Percentiles rank a stretch among this genome's conserved stretches.
Evolutionary conservation across 2,888 invertebrate species (phyloP).

Genomic region (Ptilodon capucinus): DNA sequence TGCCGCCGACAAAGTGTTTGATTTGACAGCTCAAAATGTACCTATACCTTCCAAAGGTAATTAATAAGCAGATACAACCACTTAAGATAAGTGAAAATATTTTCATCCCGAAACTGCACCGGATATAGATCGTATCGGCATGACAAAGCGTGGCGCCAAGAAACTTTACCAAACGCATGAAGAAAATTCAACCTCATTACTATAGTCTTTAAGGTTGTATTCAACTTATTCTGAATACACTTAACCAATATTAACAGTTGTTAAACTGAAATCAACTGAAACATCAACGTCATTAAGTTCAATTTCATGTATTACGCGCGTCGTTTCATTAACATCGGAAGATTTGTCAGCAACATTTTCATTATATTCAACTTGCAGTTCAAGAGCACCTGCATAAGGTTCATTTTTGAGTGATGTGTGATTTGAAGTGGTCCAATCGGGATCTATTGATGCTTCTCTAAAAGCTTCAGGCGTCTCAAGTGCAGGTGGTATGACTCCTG

Average conservation of each 20-base stretch:
- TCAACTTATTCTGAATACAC: slow-evolving; percentile 17
- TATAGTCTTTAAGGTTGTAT: slow-evolving; percentile 8
- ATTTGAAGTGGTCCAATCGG: slow-evolving; percentile 66
- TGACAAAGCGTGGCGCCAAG: slow-evolving; percentile 81
- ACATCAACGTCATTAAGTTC: slow-evolving; percentile 25
- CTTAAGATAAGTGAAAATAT: slow-evolving; percentile 82
- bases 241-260: slow-evolving; percentile 27
- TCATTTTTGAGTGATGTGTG: slow-evolving; percentile 26
- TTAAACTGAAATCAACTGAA: slow-evolving; percentile 36
- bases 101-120: slow-evolving; percentile 81
- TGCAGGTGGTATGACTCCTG: slow-evolving; percentile 78
- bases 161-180: slow-evolving; percentile 30
- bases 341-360: slow-evolving; percentile 60
- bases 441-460: slow-evolving; percentile 69
- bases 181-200: slow-evolving; percentile 32
- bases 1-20: slow-evolving; percentile 75
- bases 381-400: slow-evolving; percentile 19
- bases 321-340: slow-evolving; percentile 50
- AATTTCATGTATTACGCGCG: slow-evolving; percentile 28
- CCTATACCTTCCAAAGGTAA: slow-evolving; percentile 74
- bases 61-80: slow-evolving; percentile 83
- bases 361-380: slow-evolving; percentile 20
- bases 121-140: slow-evolving; percentile 80
- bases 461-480: slow-evolving; percentile 74
- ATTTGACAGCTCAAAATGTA: slow-evolving; percentile 77